Evolutionary conservation across 2,797 vertebrate species (phyloP), one percentile per base, ranked within the genome.

Genomic region (Prunella strophiata): DNA sequence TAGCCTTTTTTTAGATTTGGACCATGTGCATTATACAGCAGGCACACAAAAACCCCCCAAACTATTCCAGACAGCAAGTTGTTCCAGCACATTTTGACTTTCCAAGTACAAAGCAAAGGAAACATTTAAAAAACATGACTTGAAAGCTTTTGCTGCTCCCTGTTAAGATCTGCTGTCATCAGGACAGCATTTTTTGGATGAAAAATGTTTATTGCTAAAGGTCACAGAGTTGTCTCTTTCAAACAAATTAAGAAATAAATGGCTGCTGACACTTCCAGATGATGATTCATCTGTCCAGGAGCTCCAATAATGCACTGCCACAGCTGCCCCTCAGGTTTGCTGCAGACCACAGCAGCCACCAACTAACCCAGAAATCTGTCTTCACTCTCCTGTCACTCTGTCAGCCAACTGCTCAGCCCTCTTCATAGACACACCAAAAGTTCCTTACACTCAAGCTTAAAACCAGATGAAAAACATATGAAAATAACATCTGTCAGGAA

Each of bases 171-270:
- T 82, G 59, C 70, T 97, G 83, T 51, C 92, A 95, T 52, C 79
- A 8, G 58, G 63, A 90, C 62, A 72, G 54, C 57, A 58, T 84
- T 87, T 95, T 96, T 81, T 77, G 76, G 68, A 63, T 72, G 72
- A 93, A 90, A 96, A 85, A 63, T 58, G 77, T 42, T 92, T 94
- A 71, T 93, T 94, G 77, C 88, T 91, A 95, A 96, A 96, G 86
- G 91, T 92, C 70, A 93, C 59, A 89, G 68, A 90, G 91, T 65
- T 71, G 47, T 94, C 68, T 94, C 50, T 75, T 58, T 80, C 66
- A n/a, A 58, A 75, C 55, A 68, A 77, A 89, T 92, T 57, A 90
- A 81, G 94, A 90, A 94, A 92, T 75, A 95, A 89, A 93, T 74
- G 85, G 91, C 75, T 94, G 86, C 82, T 67, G 85, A 94, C 90